A percentile compares a stretch with the other conserved stretches of the same genome.
phyloP scores from a whole-genome alignment of 2,113 vertebrate genomes.

The Oxyura jamaicensis region DNA sequence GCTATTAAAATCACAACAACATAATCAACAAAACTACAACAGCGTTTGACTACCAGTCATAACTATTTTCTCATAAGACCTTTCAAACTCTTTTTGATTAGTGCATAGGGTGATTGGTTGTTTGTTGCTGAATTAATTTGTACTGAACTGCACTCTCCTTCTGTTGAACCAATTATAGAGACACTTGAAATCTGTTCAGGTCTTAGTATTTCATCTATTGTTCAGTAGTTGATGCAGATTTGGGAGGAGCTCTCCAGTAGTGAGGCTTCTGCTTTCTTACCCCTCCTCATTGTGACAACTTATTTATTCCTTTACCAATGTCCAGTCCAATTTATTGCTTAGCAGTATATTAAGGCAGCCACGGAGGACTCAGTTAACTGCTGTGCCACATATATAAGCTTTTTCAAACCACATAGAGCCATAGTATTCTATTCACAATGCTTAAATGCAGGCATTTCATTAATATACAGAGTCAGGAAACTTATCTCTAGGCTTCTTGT shows the following conservation, averaged over 20 bases:
- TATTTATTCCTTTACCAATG: not conserved
- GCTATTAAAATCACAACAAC: not conserved
- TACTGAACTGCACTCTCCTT: rapidly evolving
- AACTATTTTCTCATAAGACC: not conserved
- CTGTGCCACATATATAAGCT: not conserved
- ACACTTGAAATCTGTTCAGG: not conserved
- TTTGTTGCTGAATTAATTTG: not conserved
- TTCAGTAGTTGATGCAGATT: not conserved
- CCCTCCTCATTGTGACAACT: not conserved
- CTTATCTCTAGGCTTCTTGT: not conserved
- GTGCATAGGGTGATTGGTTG: rapidly evolving
- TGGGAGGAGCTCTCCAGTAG: not conserved
- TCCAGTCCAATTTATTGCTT: not conserved
- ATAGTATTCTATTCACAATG: rapidly evolving
- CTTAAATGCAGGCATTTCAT: not conserved
- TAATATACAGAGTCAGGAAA: not conserved
- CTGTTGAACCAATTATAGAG: not conserved
- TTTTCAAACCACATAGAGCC: not conserved
- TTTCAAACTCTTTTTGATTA: not conserved
- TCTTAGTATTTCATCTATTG: not conserved
- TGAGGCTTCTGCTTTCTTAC: not conserved
- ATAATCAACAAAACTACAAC: not conserved
- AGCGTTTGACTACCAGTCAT: not conserved
- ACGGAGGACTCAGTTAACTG: not conserved
- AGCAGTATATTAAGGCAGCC: not conserved